Percentiles rank a stretch among this genome's conserved stretches.
These are phyloP conservation scores for Girardia tigrina DNA, from an alignment of 2,888 invertebrate species.

Conservation along the genomic window DNA sequence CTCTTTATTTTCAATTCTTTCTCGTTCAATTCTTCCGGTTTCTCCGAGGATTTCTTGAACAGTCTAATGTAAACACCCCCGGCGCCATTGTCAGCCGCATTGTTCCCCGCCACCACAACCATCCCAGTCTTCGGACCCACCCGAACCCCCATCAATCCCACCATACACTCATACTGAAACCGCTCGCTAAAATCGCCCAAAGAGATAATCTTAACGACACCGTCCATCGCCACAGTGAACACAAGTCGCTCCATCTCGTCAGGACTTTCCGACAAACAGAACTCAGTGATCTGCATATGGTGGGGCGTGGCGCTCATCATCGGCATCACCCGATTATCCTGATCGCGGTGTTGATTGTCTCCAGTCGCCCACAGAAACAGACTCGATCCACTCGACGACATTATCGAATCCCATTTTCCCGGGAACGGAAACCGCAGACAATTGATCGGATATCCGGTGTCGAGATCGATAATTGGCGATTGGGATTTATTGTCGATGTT, in stretches of 20 bases:
- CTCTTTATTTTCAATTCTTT: too few species aligned
- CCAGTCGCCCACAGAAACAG: neutral
- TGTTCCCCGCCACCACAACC: neutral
- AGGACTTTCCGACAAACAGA: too few species aligned
- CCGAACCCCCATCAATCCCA: neutral
- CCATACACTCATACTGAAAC: neutral
- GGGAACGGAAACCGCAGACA: conserved; percentile 3
- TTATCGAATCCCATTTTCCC: too few species aligned
- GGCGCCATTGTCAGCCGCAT: neutral
- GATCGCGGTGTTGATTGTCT: neutral
- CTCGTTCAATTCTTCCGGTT: too few species aligned
- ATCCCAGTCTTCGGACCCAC: neutral
- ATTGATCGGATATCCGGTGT: neutral
- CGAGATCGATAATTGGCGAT: neutral
- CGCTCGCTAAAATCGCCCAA: neutral
- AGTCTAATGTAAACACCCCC: neutral
- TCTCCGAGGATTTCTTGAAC: too few species aligned
- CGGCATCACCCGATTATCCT: neutral
- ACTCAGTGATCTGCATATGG: too few species aligned
- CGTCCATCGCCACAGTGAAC: neutral
- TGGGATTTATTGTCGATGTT: neutral
- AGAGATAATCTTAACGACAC: neutral
- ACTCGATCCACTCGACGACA: neutral
- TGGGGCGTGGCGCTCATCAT: neutral
- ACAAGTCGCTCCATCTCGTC: neutral